These are phyloP conservation scores for Temnothorax longispinosus DNA, from an alignment of 1,140 invertebrate genomes.

Conservation along the genomic window DNA sequence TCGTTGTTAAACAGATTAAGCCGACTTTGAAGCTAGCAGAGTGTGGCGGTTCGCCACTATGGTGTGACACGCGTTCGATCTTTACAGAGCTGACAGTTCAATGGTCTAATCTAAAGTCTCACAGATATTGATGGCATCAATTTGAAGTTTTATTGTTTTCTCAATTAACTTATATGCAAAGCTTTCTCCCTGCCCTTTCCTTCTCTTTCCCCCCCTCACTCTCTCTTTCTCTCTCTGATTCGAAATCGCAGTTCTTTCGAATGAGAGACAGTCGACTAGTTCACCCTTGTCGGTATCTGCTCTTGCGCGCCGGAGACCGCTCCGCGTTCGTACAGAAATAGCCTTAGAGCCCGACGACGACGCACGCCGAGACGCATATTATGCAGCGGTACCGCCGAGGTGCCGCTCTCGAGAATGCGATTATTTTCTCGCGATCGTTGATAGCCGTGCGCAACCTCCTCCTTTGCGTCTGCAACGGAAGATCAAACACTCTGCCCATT, in stretches of 20 bases:
- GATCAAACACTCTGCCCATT: constrained; percentile 20
- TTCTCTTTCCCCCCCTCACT: not conserved
- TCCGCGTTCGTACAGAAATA: constrained; percentile 73
- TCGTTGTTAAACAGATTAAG: constrained; percentile 56
- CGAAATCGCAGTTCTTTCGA: constrained; percentile 48
- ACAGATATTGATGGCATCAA: not conserved
- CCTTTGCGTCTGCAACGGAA: constrained; percentile 15
- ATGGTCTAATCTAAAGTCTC: not conserved
- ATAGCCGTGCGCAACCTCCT: constrained; percentile 41
- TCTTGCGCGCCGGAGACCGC: constrained; percentile 67
- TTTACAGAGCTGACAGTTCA: not conserved
- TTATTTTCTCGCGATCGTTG: constrained; percentile 66
- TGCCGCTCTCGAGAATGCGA: constrained; percentile 56
- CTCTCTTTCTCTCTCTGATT: not conserved
- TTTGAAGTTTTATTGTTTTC: not conserved
- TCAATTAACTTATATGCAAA: not conserved
- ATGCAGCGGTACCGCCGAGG: constrained; percentile 67
- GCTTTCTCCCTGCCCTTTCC: not conserved
- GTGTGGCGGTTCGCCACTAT: not conserved
- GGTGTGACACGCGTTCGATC: not conserved
- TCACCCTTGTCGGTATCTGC: constrained; percentile 39
- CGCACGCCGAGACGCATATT: constrained; percentile 68
- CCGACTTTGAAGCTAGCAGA: constrained; percentile 18
- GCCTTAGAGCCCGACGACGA: constrained; percentile 66
- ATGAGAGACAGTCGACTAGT: constrained; percentile 54